Base-by-base conservation (phyloP, 2,113 vertebrate genomes). In the Rhombomys opimus region DNA sequence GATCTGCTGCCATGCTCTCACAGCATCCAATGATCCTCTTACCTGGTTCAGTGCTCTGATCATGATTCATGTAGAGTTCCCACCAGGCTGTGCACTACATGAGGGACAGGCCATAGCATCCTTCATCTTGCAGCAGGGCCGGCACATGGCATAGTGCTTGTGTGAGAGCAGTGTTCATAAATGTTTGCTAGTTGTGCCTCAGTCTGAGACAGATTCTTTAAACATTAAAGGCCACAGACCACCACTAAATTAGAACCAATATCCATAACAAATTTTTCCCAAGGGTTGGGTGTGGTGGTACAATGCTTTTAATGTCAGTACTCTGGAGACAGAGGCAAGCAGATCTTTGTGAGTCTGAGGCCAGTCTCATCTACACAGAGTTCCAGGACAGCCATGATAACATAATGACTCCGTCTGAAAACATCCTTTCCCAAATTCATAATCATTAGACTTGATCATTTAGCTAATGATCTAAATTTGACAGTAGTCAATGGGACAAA, bases 41-140 rank as follows among this genome's bases (percentile, higher is more conserved):
- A 27, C 1, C 8, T 82, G 11, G 20, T 0, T 27, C 35, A 82
- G 41, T 12, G 10, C 12, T 25, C 7, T 2, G 18, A 4, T 75
- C 35, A 0, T 61, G 11, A 46, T 25, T 72, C 32, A 20, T 0
- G 61, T 35, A 13, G 7, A 35, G 27, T 77, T 87, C 17, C 14
- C 7, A 18, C 0, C 0, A 7, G 22, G 63, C 1, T 46, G 38
- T n/a, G 41, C 86, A 20, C 6, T 84, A 3, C 32, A 7, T 0
- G 0, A 46, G 32, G 38, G 27, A 46, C 54, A 94, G 22, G 4
- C 8, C 54, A 12, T 0, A 1, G 63, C 65, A 57, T 32, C 25
- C 38, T 75, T 89, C 23, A 67, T 23, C n/a, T 41, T 17, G 12
- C 32, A 7, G 41, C 65, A 73, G 1, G 15, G 12, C 10, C 14